Conservation (phyloP, 1,140 invertebrate species). For the Thaumetopoea pityocampa region DNA sequence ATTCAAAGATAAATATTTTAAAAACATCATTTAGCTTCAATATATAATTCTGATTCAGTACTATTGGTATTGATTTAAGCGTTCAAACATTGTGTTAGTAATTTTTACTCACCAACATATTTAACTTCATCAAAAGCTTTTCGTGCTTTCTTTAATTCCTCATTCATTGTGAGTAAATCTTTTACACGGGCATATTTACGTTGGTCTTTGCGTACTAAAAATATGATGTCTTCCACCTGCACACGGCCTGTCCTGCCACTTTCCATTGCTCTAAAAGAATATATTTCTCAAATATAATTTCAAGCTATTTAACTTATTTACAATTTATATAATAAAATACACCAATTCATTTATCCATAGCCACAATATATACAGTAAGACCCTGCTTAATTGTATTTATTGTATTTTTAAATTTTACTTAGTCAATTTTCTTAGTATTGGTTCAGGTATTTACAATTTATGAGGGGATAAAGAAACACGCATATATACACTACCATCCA, state of each 20-base stretch:
- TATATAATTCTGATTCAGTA: neutral
- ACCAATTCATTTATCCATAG: too few relatives aligned
- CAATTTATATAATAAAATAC: too few relatives aligned
- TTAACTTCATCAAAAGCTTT: slow-evolving; percentile 99
- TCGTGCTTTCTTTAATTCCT: slow-evolving; percentile 98
- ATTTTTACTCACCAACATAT: slow-evolving; percentile 79
- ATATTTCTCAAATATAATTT: neutral
- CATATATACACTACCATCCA: too few relatives aligned
- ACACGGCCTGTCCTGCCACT: slow-evolving; percentile 95
- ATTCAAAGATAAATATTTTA: too few relatives aligned
- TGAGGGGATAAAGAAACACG: too few relatives aligned
- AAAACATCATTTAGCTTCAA: neutral
- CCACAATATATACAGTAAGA: too few relatives aligned
- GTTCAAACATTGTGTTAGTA: neutral
- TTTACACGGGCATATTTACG: slow-evolving; percentile 98
- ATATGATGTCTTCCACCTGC: slow-evolving; percentile 98
- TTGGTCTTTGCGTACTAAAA: slow-evolving; percentile 97
- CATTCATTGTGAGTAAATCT: slow-evolving; percentile 98
- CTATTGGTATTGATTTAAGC: too few relatives aligned
- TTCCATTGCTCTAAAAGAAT: slow-evolving; percentile 93
- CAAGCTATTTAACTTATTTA: too few relatives aligned
- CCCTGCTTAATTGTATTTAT: too few relatives aligned
- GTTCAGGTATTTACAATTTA: too few relatives aligned
- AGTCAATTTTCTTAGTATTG: too few relatives aligned
- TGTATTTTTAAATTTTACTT: too few relatives aligned